A percentile compares a stretch with the other conserved stretches of the same genome.
These are phyloP conservation scores for Paguma larvata DNA, from an alignment of 2,797 vertebrate species.

Conservation along the genomic window DNA sequence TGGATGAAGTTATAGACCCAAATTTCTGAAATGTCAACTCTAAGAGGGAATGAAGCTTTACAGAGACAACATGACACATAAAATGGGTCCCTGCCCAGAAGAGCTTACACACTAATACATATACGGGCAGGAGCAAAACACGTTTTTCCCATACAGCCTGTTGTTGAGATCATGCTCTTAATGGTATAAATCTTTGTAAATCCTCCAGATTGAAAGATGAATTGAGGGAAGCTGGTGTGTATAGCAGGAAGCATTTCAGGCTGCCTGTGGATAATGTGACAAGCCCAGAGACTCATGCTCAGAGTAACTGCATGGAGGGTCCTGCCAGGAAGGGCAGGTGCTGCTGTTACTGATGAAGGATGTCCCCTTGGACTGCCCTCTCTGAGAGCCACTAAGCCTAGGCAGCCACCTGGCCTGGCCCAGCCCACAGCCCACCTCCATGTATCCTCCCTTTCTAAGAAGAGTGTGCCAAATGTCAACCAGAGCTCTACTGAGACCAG, in stretches of 20 bases:
- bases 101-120: constrained; percentile 59
- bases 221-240: constrained; percentile 27
- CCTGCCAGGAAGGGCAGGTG: constrained; percentile 66
- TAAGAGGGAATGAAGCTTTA: not conserved
- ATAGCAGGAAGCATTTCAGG: constrained; percentile 41
- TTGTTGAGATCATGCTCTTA: constrained; percentile 73
- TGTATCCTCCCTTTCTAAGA: not conserved
- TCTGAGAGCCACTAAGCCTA: constrained; percentile 12
- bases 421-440: not conserved
- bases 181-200: constrained; percentile 80
- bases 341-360: not conserved
- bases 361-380: not conserved
- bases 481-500: not conserved
- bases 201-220: constrained; percentile 79
- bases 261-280: constrained; percentile 68
- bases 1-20: not conserved
- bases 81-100: constrained; percentile 63
- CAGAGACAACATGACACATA: not conserved
- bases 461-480: not conserved
- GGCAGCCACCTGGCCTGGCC: not conserved
- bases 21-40: not conserved
- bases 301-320: not conserved
- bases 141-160: constrained; percentile 49
- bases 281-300: constrained; percentile 63
- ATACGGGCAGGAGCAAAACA: constrained; percentile 24